Base-by-base conservation (phyloP, 2,888 invertebrate genomes). In the Drosophila nigricruria region DNA sequence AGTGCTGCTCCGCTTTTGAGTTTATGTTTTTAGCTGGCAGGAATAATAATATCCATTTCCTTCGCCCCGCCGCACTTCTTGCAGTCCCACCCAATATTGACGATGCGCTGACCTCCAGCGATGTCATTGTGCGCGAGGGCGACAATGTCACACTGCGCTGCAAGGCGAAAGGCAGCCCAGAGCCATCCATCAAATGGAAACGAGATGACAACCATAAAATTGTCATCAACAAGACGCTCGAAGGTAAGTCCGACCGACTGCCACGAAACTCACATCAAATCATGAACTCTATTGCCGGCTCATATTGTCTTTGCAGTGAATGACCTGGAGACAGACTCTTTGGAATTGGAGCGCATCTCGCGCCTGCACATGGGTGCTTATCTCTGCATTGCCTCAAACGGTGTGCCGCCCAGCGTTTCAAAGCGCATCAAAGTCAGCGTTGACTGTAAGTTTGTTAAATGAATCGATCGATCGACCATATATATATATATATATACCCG, bases 351-450 rank as follows among this genome's bases (percentile, higher is more conserved):
- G 70, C 95, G 96, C 88, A 97, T 98, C 90, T 97, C 97, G 58
- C 94, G 98, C 77, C 94, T 97, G 78, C 97, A 97, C 92, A 98
- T 98, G 97, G 97, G 97, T 34, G 97, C 96, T 52, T 97, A 97
- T 93, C 94, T 98, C 77, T 98, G 98, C 93, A 97, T 98, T 82
- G 93, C 93, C 49, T 96, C 96, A 89, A 98, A 98, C 91, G 96
- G 97, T 16, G 96, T 98, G 18, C 97, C 97, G 1, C 97, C 98
- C 8, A 96, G 97, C 38, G 97, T 97, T 70, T 97, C 97, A 91
- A 98, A 98, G 93, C 94, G 97, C 91, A 97, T 98, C 89, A 97
- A 97, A 95, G 97, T 98, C 90, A 97, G 97, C 94, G 97, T 98
- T 43, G 97, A 98, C 93, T 98, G 97, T 98, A 94, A 97, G 97